These are phyloP conservation scores for Melipona bicolor DNA, from an alignment of 2,888 invertebrate genomes.

Conservation along the genomic window DNA sequence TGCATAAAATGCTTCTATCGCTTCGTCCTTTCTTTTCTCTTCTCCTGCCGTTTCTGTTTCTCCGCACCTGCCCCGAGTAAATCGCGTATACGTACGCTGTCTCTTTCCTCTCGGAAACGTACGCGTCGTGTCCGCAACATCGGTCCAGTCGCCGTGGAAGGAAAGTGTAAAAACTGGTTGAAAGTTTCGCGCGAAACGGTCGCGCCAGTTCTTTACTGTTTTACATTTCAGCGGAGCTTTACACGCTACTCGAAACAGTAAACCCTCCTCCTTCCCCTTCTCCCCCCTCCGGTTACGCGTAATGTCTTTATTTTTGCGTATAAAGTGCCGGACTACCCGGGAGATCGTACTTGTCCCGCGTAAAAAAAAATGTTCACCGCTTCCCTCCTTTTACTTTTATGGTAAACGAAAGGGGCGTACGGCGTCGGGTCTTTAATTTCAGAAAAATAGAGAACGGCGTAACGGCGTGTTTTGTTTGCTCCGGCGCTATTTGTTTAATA, in stretches of 20 bases:
- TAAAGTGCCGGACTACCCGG: neutral
- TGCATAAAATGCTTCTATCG: conserved; percentile 14
- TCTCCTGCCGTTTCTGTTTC: too few relatives aligned
- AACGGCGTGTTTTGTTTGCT: neutral
- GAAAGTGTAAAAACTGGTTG: conserved; percentile 21
- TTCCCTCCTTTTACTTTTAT: neutral
- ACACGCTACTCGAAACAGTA: conserved; percentile 13
- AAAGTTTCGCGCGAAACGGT: conserved; percentile 9
- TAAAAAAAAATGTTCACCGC: conserved; percentile 22
- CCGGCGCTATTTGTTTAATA: neutral
- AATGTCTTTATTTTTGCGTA: conserved; percentile 7
- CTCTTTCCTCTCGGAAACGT: neutral
- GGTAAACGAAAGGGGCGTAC: neutral
- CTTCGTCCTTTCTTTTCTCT: neutral
- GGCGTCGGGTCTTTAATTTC: neutral
- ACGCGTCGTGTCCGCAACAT: conserved; percentile 13
- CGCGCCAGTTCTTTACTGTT: neutral
- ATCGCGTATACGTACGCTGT: neutral
- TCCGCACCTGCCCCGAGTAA: neutral
- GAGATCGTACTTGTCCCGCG: conserved; percentile 8
- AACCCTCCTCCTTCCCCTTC: neutral
- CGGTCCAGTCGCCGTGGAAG: neutral
- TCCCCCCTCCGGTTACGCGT: neutral
- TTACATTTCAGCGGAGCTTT: conserved; percentile 24
- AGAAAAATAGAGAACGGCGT: neutral